Evolutionary conservation across 2,113 vertebrate genomes (phyloP), one percentile per base, ranked within the genome.

Genomic region (Leptodactylus fuscus): DNA sequence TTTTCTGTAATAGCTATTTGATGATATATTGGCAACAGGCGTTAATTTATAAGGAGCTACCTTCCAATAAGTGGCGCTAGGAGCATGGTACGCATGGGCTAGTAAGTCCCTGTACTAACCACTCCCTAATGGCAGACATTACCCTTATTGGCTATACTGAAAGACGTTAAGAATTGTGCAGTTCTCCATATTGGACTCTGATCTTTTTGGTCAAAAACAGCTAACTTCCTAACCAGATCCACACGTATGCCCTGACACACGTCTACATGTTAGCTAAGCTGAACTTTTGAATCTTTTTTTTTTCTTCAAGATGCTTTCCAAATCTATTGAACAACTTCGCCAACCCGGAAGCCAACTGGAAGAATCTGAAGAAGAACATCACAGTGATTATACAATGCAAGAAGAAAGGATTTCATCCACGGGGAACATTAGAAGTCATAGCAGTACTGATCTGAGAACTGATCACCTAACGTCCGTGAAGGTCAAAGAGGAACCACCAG

Each of bases 261-360:
- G n/a, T 15, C 13, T 13, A 27, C 2, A 60, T 9, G 24, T 27
- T 27, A 11, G 27, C 8, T 60, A 62, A n/a, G 22, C 53, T n/a
- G 24, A 58, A 27, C 1, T 27, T 27, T 27, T n/a, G n/a, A n/a
- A n/a, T n/a, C n/a, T n/a, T n/a, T 80, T 62, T 34, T 20, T 85
- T 92, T 87, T 92, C 88, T 92, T 92, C 65, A 95, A 99, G 98
- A 96, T 98, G 93, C 95, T 99, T 82, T 99, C 97, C 65, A 97
- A 98, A 93, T 97, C 98, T 90, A 98, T 98, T 48, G 98, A 98
- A 93, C 97, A 98, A 94, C 93, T 99, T 88, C 96, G 97, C 91
- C 97, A 98, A 93, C 97, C 97, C 78, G 96, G 89, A 87, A 91
- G 91, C 87, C 96, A 98, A 91, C 94, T 98, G 88, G 96, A 97